Conservation (phyloP, 2,797 vertebrate genomes). For the Eulemur coronatus region DNA sequence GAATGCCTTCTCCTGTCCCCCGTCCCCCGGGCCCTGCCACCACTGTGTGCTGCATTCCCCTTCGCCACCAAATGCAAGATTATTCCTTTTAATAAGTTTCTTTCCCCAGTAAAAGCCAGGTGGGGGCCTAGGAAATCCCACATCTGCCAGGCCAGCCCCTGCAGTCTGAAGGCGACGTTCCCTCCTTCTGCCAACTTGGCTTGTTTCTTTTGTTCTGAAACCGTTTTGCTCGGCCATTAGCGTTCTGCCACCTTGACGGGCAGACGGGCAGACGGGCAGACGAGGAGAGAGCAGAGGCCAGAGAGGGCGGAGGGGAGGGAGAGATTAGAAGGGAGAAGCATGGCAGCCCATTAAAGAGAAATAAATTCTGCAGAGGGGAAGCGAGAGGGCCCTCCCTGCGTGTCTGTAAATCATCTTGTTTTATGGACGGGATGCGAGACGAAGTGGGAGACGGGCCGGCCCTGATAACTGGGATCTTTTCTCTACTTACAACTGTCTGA, state of each 20-base stretch:
- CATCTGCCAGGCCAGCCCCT: constrained; percentile 42
- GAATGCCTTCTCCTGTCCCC: not conserved
- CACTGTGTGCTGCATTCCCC: not conserved
- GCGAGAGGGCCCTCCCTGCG: constrained; percentile 38
- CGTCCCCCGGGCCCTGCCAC: fast-evolving
- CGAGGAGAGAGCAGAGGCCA: not conserved
- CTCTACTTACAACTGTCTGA: constrained; percentile 46
- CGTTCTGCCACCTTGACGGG: not conserved
- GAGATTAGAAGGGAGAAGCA: not conserved
- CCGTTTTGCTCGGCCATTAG: not conserved
- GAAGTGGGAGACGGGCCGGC: constrained; percentile 34
- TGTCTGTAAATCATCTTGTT: constrained; percentile 73
- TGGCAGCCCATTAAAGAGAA: constrained; percentile 44
- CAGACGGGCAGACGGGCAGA: not conserved
- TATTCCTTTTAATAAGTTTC: constrained; percentile 44
- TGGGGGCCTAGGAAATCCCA: constrained; percentile 32
- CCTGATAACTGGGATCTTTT: constrained; percentile 41
- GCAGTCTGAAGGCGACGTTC: not conserved
- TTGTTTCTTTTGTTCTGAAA: not conserved
- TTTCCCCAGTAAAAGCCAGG: constrained; percentile 60
- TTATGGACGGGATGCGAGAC: constrained; percentile 58
- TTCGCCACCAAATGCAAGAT: constrained; percentile 4
- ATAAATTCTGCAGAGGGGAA: constrained; percentile 55
- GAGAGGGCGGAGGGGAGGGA: not conserved
- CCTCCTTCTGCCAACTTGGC: not conserved